phyloP scores from a whole-genome alignment of 2,113 vertebrate genomes.

The Protobothrops mucrosquamatus region DNA sequence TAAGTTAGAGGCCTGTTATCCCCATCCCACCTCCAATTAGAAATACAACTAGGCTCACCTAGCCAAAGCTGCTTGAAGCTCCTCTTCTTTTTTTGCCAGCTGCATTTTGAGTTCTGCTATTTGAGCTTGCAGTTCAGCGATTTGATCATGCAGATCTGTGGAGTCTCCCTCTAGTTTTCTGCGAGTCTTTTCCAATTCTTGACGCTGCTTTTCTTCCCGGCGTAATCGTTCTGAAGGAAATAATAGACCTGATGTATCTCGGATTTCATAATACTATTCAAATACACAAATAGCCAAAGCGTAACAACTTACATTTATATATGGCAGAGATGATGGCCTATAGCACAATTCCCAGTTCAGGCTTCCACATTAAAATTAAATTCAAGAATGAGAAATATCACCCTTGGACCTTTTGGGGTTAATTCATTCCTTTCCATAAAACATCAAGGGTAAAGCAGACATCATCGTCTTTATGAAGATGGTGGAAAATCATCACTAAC shows the following conservation, averaged over 20 bases:
- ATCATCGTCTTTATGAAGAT: background rate
- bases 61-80: constrained; percentile 89
- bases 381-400: background rate
- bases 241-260: background rate
- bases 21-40: background rate
- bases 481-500: background rate
- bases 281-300: background rate
- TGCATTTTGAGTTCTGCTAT: constrained; percentile 94
- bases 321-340: background rate
- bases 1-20: background rate
- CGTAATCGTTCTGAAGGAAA: constrained; percentile 84
- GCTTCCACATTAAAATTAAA: background rate
- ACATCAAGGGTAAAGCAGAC: background rate
- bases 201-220: constrained; percentile 91
- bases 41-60: constrained; percentile 70
- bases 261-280: accelerated
- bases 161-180: constrained; percentile 96
- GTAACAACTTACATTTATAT: background rate
- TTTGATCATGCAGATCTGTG: constrained; percentile 89
- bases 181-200: constrained; percentile 95
- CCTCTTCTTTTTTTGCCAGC: constrained; percentile 96
- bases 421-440: background rate
- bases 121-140: constrained; percentile 95
- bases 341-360: background rate
- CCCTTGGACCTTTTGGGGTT: background rate